Percentiles rank a stretch among this genome's conserved stretches.
Conservation (phyloP, 2,797 vertebrate species). For the Percopsis omiscomaycus region DNA sequence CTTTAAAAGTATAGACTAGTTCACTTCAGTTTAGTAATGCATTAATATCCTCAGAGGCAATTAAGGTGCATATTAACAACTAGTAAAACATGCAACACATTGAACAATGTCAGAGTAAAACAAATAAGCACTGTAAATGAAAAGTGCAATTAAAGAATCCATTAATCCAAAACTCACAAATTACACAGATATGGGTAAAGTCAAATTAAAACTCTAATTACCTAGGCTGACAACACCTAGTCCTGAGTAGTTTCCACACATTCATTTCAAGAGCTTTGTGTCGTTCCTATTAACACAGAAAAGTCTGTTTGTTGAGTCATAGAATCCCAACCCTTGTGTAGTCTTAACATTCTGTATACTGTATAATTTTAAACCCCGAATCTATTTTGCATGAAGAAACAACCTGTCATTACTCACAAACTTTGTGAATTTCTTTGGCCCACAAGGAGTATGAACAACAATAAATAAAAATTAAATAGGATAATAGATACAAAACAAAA, state of each 20-base stretch:
- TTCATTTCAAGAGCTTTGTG: not conserved
- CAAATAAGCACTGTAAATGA: conserved; percentile 4
- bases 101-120: conserved; percentile 1
- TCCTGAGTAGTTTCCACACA: not conserved
- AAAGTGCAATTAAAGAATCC: conserved; percentile 6
- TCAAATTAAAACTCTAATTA: not conserved
- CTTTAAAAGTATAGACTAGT: not conserved
- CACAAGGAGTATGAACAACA: too few relatives aligned
- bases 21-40: conserved; percentile 2
- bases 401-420: too few relatives aligned
- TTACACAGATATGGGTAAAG: not conserved
- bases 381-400: too few relatives aligned
- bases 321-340: too few relatives aligned
- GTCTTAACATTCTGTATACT: too few relatives aligned
- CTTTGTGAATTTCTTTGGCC: too few relatives aligned
- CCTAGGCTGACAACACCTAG: not conserved
- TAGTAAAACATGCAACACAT: not conserved
- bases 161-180: not conserved
- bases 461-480: too few relatives aligned
- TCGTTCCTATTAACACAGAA: not conserved
- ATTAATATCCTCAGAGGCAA: not conserved
- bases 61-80: not conserved
- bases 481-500: not conserved
- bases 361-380: too few relatives aligned
- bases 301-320: not conserved